Percentiles rank a stretch among this genome's conserved stretches.
These are phyloP conservation scores for Rhodinocichla rosea DNA, from an alignment of 2,113 vertebrate species.

Conservation along the genomic window DNA sequence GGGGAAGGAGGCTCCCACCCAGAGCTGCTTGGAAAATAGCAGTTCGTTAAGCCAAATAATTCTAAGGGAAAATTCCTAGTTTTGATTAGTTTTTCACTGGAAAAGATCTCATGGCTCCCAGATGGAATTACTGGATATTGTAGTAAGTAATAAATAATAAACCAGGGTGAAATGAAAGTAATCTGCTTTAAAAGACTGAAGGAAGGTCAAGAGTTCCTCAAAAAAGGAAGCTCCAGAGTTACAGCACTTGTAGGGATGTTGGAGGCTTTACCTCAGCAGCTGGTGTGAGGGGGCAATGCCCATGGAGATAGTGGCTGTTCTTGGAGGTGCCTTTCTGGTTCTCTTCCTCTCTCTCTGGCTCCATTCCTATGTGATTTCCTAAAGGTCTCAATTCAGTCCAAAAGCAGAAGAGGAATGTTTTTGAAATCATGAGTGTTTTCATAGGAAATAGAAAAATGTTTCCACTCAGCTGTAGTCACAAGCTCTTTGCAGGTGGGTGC, in stretches of 20 bases:
- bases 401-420: neutral
- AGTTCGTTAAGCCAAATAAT: neutral
- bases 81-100: neutral
- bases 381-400: neutral
- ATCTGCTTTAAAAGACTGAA: neutral
- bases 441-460: neutral
- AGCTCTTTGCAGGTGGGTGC: neutral
- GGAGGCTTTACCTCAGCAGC: neutral
- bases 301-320: fast-evolving
- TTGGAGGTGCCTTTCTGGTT: neutral
- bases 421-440: neutral
- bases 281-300: neutral
- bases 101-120: neutral
- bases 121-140: neutral
- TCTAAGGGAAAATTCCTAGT: neutral
- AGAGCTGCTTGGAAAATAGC: neutral
- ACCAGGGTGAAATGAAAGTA: neutral
- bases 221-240: neutral
- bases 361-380: neutral
- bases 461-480: neutral
- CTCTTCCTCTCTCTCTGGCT: neutral
- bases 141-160: neutral
- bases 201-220: neutral
- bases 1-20: neutral
- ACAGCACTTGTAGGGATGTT: neutral